phyloP scores from a whole-genome alignment of 2,113 vertebrate genomes.

The Apaloderma vittatum region DNA sequence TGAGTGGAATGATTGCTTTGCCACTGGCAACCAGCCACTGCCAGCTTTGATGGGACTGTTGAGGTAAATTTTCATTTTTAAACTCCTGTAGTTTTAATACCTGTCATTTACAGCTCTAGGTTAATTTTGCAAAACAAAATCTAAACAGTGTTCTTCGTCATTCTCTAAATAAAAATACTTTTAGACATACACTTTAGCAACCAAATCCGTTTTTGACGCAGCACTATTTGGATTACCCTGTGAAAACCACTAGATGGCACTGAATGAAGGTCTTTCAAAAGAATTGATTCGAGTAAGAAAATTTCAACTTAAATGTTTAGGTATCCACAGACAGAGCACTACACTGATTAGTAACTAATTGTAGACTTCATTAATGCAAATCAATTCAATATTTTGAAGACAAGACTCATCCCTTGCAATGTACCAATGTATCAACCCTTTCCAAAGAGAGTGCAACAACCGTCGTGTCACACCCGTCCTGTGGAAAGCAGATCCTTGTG shows the following conservation, averaged over 20 bases:
- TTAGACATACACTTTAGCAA: not conserved
- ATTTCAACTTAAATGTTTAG: not conserved
- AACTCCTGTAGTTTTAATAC: not conserved
- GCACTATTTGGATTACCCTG: accelerated
- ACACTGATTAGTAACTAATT: not conserved
- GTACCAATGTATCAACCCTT: accelerated
- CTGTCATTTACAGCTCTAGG: not conserved
- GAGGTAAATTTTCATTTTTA: not conserved
- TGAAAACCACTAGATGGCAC: slow-evolving; percentile 6
- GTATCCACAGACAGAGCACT: not conserved
- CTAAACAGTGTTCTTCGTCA: not conserved
- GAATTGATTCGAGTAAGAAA: not conserved
- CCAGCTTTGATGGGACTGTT: not conserved
- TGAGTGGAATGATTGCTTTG: not conserved
- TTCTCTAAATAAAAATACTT: not conserved
- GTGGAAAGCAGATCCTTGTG: accelerated
- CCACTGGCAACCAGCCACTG: not conserved
- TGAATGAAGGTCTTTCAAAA: not conserved
- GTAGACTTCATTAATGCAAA: not conserved
- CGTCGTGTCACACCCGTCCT: accelerated
- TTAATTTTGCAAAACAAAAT: not conserved
- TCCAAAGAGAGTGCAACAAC: accelerated
- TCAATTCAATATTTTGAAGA: not conserved
- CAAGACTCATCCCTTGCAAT: not conserved
- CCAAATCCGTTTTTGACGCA: not conserved